These are phyloP conservation scores for Catostomus latipinnis DNA, from an alignment of 2,797 vertebrate genomes.

Conservation along the genomic window DNA sequence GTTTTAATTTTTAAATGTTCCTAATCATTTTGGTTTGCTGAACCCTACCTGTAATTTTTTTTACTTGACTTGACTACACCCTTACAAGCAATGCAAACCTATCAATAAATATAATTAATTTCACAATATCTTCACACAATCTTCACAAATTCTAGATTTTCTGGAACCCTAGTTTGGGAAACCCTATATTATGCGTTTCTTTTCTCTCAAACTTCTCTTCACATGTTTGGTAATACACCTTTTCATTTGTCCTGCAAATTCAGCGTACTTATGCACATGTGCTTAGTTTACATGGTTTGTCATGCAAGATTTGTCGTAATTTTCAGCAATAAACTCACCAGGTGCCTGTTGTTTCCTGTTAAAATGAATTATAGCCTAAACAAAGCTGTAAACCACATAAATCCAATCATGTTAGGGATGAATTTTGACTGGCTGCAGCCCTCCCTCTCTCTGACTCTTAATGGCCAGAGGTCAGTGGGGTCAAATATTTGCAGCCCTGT, in stretches of 20 bases:
- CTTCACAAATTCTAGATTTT: too few relatives aligned
- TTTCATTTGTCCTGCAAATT: neutral
- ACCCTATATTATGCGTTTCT: too few relatives aligned
- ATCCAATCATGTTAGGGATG: constrained; percentile 52
- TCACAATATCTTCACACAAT: too few relatives aligned
- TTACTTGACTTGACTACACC: neutral
- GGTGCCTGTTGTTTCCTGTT: constrained; percentile 53
- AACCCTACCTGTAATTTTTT: neutral
- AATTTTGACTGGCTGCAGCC: constrained; percentile 23
- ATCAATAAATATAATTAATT: too few relatives aligned
- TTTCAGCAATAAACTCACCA: constrained; percentile 43
- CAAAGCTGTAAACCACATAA: constrained; percentile 54
- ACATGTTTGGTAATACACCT: too few relatives aligned
- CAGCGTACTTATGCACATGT: neutral
- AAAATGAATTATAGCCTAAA: constrained; percentile 57
- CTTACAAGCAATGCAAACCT: too few relatives aligned
- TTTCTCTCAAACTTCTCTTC: too few relatives aligned
- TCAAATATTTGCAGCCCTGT: constrained; percentile 59
- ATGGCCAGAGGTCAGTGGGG: constrained; percentile 46
- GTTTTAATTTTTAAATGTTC: too few relatives aligned
- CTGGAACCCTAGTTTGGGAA: too few relatives aligned
- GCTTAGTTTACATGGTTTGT: constrained; percentile 7
- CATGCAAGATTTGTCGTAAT: constrained; percentile 49
- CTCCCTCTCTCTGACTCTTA: constrained; percentile 10
- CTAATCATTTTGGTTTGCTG: too few relatives aligned